Evolutionary conservation across 2,888 invertebrate genomes (phyloP), one percentile per base, ranked within the genome.

Genomic region (Cataglyphis livida): DNA sequence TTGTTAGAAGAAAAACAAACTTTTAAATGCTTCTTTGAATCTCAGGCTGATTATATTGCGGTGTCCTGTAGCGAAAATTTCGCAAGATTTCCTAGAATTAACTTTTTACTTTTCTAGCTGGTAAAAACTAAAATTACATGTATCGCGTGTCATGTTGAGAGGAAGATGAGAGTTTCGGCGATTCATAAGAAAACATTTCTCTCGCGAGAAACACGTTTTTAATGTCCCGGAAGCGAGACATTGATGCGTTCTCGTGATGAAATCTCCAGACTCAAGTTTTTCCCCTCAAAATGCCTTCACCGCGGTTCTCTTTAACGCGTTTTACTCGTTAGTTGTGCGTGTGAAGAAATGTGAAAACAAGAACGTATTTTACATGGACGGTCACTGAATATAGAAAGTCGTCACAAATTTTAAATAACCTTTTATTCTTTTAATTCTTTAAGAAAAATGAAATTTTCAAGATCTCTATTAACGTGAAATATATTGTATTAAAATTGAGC

Each of bases 321-420:
- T 59, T 59, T 41, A 84, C 88, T 87, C 88, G 88, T 88, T 88
- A 86, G 81, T 76, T 28, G 74, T 41, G n/a, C n/a, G 79, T 79
- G 82, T 83, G 51, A 86, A 84, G 21, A 15, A 62, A 62, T 74
- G n/a, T n/a, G 28, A 28, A 59, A 62, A 62, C 61, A 54, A 21
- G 21, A 35, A 38, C 21, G 6, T 25, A 44, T 74, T 32, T 74
- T 62, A 51, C 15, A 21, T 73, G 15, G 61, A 71, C 59, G 28
- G 59, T 12, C 4, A 28, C 28, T 35, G 25, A 51, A 44, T 44
- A 21, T 54, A 44, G 12, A 12, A 9, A 54, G 54, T 1, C 32
- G 32, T 54, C 9, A 15, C 10, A 38, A 71, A 71, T 38, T 71
- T 70, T 35, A 21, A 38, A 54, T 21, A 25, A 5, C 25, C 3